Evolutionary conservation across 2,888 invertebrate species (phyloP), one percentile per base, ranked within the genome.

Genomic region (Oconnorella tubifera): DNA sequence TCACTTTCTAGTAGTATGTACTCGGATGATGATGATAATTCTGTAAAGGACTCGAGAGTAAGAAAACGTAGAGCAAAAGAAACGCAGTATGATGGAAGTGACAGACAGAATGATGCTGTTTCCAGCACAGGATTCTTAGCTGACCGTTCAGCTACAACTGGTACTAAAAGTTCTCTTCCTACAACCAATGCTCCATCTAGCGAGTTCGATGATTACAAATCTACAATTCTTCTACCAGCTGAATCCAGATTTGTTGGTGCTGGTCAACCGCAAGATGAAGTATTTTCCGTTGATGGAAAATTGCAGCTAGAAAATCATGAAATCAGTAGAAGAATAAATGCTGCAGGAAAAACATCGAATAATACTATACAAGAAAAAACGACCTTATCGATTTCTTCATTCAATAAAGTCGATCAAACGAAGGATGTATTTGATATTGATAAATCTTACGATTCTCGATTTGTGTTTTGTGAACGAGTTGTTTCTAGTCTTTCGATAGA

Each of bases 101-200:
- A 51, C 4, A 23, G 25, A 6, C 40, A 19, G 19, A 40, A 6
- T 19, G 56, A 56, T 6, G 56, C 28, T 6, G 33, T 56, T 6
- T 56, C 56, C 6, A 60, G 60, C n/a, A 60, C 49, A 10, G 60
- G 60, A 48, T 60, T 60, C 27, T n/a, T 60, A 19, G 60, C 60
- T n/a, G 60, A 60, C n/a, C 28, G 50, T 1, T 60, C 60, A 1
- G 50, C 49, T n/a, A 60, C 60, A 10, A 60, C 60, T n/a, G 53
- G 25, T 10, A 51, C 53, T 6, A 48, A 32, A 51, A 60, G 60
- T 60, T 60, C 60, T 6, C 50, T 60, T n/a, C 49, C 23, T 49
- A 50, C 49, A 2, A n/a, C 51, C 1, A 60, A 51, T 25, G 10
- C 25, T 19, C 25, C 53, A 6, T 23, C 53, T 23, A 51, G 53